Percentiles rank a stretch among this genome's conserved stretches.
phyloP scores from a whole-genome alignment of 2,888 invertebrate genomes.

The Sepiola atlantica region DNA sequence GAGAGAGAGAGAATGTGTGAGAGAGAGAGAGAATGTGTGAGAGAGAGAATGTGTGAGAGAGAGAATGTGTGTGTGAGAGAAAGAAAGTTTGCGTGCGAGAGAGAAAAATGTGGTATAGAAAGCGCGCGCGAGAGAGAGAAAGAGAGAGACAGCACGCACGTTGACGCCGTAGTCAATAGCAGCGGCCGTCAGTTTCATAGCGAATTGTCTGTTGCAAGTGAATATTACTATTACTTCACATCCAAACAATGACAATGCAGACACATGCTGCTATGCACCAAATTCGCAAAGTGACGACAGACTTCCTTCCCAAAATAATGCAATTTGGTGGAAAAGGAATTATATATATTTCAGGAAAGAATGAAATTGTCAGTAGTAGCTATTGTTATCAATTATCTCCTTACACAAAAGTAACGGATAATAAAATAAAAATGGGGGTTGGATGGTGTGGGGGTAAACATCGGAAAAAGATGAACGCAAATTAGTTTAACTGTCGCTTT shows the following conservation, averaged over 20 bases:
- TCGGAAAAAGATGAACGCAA: not conserved
- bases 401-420: not conserved
- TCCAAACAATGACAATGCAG: not conserved
- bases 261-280: constrained; percentile 3
- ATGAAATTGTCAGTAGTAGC: not conserved
- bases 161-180: not conserved
- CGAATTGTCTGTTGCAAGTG: not conserved
- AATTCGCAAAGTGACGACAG: not conserved
- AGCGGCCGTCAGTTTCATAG: not conserved
- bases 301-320: not conserved
- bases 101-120: not conserved
- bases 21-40: too few relatives aligned
- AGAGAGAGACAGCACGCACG: not conserved
- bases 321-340: too few relatives aligned
- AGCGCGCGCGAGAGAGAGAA: too few relatives aligned
- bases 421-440: not conserved
- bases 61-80: too few relatives aligned
- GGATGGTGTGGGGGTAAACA: too few relatives aligned
- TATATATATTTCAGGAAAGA: not conserved
- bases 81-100: not conserved
- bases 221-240: not conserved
- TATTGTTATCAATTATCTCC: not conserved
- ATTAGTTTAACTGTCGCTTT: not conserved
- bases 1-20: too few relatives aligned
- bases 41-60: too few relatives aligned